A percentile compares a stretch with the other conserved stretches of the same genome.
Conservation (phyloP, 2,888 invertebrate genomes). For the Diogma glabrata region DNA sequence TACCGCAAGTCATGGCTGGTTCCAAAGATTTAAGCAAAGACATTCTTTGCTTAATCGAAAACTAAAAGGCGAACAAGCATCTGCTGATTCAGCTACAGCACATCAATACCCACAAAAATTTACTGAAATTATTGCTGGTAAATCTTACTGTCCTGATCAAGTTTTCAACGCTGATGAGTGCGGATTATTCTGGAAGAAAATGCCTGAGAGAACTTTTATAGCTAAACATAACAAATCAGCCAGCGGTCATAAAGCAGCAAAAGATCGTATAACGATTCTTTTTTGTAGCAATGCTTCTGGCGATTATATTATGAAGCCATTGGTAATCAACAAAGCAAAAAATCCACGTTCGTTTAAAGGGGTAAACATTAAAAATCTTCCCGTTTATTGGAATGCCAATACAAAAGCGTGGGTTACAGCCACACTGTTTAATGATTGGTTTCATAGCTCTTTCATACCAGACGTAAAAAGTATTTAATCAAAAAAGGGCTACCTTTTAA, state of each 20-base stretch:
- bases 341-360: conserved; percentile 22
- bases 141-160: no score
- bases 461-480: neutral
- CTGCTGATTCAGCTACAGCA: conserved; percentile 5
- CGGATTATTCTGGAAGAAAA: conserved; percentile 22
- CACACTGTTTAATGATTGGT: conserved; percentile 12
- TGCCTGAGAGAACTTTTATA: conserved; percentile 23
- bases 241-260: conserved; percentile 14
- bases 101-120: conserved; percentile 10
- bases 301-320: conserved; percentile 22
- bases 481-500: neutral
- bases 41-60: conserved; percentile 16
- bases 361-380: conserved; percentile 20
- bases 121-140: conserved; percentile 10
- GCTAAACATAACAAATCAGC: conserved; percentile 21
- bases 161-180: conserved; percentile 20
- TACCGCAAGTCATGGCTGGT: conserved; percentile 19
- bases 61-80: neutral
- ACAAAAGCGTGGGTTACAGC: no score
- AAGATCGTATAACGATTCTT: conserved; percentile 22
- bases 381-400: no score
- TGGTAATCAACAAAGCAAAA: conserved; percentile 21
- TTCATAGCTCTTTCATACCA: neutral
- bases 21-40: conserved; percentile 18
- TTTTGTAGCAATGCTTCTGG: conserved; percentile 24